phyloP scores from a whole-genome alignment of 2,888 invertebrate genomes.

The Hyalella azteca region DNA sequence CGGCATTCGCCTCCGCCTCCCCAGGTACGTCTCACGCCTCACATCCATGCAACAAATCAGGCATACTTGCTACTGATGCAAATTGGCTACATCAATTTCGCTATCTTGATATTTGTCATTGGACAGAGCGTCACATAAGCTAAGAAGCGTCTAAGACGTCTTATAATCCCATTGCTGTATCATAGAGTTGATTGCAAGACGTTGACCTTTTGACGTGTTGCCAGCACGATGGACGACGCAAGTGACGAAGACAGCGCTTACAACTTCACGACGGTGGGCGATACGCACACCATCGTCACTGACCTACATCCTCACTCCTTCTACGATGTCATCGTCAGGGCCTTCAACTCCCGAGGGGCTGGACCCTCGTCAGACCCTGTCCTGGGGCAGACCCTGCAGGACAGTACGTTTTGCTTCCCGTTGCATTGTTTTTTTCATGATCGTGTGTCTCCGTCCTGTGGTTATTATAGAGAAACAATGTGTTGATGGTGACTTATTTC shows the following conservation, averaged over 20 bases:
- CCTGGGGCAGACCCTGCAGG: slow-evolving; percentile 53
- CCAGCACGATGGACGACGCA: no score
- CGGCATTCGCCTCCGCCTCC: slow-evolving; percentile 47
- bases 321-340: slow-evolving; percentile 54
- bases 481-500: no score
- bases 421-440: not conserved
- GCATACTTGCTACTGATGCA: no score
- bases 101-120: no score
- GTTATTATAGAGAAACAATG: no score
- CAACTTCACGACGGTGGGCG: slow-evolving; percentile 57
- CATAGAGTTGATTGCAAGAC: no score
- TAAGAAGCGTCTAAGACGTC: not conserved
- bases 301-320: slow-evolving; percentile 50
- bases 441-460: no score
- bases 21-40: no score
- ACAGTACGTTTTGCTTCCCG: slow-evolving; percentile 51
- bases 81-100: no score
- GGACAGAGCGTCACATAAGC: no score
- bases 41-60: no score
- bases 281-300: slow-evolving; percentile 39
- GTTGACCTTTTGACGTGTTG: no score
- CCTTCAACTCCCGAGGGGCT: slow-evolving; percentile 54
- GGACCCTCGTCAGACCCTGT: slow-evolving; percentile 53
- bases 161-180: not conserved
- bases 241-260: slow-evolving; percentile 35